phyloP scores from a whole-genome alignment of 2,797 vertebrate species.

The Protosalanx chinensis region DNA sequence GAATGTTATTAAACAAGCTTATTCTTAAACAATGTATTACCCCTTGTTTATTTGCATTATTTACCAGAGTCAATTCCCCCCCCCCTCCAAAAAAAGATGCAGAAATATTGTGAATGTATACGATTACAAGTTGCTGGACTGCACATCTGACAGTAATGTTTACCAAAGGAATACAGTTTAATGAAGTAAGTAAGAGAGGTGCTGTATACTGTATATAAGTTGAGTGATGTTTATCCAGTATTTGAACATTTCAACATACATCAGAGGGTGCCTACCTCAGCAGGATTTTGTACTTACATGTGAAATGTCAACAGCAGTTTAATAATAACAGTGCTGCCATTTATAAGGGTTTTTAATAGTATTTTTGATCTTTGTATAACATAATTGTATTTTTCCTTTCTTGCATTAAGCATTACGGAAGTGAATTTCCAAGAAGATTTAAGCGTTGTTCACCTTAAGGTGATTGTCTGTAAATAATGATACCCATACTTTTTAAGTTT shows the following conservation, averaged over 20 bases:
- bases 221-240: constrained; percentile 79
- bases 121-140: constrained; percentile 72
- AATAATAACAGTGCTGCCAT: constrained; percentile 82
- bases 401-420: constrained; percentile 76
- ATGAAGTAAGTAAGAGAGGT: constrained; percentile 72
- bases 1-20: constrained; percentile 66
- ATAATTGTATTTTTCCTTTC: constrained; percentile 84
- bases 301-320: constrained; percentile 81
- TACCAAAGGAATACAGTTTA: constrained; percentile 81
- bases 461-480: constrained; percentile 78
- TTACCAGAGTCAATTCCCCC: constrained; percentile 51
- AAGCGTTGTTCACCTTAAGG: constrained; percentile 75
- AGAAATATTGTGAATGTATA: constrained; percentile 79
- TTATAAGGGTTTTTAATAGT: constrained; percentile 85
- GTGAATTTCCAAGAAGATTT: constrained; percentile 78
- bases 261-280: constrained; percentile 83
- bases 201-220: constrained; percentile 77
- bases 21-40: constrained; percentile 43
- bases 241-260: constrained; percentile 83
- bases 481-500: constrained; percentile 72
- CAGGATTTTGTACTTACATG: constrained; percentile 81
- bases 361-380: constrained; percentile 87
- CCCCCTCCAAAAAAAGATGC: constrained; percentile 51
- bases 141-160: constrained; percentile 80
- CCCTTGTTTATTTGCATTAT: constrained; percentile 59